A percentile compares a stretch with the other conserved stretches of the same genome.
These are phyloP conservation scores for Centropristis striata DNA, from an alignment of 2,113 vertebrate species.

Conservation along the genomic window DNA sequence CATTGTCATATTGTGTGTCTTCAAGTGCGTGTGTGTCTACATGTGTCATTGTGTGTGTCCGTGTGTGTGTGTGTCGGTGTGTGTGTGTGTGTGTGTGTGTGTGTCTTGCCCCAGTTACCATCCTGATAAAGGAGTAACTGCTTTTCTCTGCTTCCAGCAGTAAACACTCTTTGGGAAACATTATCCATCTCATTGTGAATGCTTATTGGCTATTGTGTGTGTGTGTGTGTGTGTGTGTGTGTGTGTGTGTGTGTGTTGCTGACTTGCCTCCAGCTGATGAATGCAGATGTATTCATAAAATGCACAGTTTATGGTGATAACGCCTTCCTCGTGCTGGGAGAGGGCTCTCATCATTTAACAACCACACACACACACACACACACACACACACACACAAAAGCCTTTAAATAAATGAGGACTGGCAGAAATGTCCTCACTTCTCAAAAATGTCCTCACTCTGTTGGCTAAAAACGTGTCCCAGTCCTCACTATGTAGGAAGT, in stretches of 20 bases:
- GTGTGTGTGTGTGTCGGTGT: slow-evolving; percentile 20
- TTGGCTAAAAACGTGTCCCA: no score
- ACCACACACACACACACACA: slow-evolving; percentile 32
- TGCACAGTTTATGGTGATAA: slow-evolving; percentile 67
- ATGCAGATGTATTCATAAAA: slow-evolving; percentile 81
- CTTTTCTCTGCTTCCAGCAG: slow-evolving; percentile 46
- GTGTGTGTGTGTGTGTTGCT: slow-evolving; percentile 1
- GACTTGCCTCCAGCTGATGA: slow-evolving; percentile 43
- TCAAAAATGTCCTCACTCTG: no score
- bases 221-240: background rate
- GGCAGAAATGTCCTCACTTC: no score
- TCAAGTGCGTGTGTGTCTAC: background rate
- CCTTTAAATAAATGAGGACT: no score
- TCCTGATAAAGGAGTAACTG: slow-evolving; percentile 39
- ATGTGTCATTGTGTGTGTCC: slow-evolving; percentile 13
- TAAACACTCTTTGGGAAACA: slow-evolving; percentile 64
- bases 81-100: slow-evolving; percentile 36
- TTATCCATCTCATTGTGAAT: slow-evolving; percentile 52
- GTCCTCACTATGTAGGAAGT: no score
- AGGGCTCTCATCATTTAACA: slow-evolving; percentile 57
- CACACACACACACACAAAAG: slow-evolving; percentile 33
- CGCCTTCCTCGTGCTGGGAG: background rate
- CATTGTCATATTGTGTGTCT: background rate
- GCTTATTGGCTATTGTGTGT: slow-evolving; percentile 25
- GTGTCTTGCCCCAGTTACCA: slow-evolving; percentile 14